Percentiles rank a stretch among this genome's conserved stretches.
Conservation (phyloP, 2,888 invertebrate genomes). For the Boloria euphrosyne region DNA sequence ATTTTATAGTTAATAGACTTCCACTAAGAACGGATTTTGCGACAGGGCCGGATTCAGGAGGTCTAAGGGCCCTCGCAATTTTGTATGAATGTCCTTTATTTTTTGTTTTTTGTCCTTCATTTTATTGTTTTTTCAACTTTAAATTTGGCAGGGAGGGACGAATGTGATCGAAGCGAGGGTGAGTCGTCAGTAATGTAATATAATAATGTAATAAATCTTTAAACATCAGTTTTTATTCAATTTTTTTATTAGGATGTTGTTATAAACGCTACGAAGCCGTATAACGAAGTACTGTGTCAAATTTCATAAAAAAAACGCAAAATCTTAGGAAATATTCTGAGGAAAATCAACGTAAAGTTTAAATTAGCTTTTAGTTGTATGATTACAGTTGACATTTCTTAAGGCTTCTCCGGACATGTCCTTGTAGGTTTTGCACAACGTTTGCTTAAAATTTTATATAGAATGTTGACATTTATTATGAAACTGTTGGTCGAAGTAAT, state of each 20-base stretch:
- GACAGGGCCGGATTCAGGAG: too few species aligned
- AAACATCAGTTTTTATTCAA: too few species aligned
- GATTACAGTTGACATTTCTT: constrained; percentile 17
- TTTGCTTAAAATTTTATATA: neutral
- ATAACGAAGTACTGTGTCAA: constrained; percentile 9
- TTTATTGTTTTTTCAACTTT: too few species aligned
- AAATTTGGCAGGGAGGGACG: too few species aligned
- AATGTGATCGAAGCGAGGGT: too few species aligned
- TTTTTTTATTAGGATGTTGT: neutral
- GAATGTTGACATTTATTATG: neutral
- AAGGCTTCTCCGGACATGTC: constrained; percentile 14
- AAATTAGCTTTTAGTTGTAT: constrained; percentile 19
- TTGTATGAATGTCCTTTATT: too few species aligned
- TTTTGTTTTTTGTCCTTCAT: too few species aligned
- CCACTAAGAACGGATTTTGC: too few species aligned
- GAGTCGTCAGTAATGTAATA: too few species aligned
- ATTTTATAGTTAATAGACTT: too few species aligned
- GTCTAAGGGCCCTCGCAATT: too few species aligned
- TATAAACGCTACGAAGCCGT: neutral
- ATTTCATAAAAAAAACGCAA: constrained; percentile 19
- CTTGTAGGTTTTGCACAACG: neutral
- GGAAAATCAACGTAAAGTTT: constrained; percentile 16
- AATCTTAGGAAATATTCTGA: constrained; percentile 20
- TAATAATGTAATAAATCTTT: too few species aligned
- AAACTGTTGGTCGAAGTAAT: neutral